Conservation (phyloP, 2,113 vertebrate genomes). For the Gnathonemus longibarbis region DNA sequence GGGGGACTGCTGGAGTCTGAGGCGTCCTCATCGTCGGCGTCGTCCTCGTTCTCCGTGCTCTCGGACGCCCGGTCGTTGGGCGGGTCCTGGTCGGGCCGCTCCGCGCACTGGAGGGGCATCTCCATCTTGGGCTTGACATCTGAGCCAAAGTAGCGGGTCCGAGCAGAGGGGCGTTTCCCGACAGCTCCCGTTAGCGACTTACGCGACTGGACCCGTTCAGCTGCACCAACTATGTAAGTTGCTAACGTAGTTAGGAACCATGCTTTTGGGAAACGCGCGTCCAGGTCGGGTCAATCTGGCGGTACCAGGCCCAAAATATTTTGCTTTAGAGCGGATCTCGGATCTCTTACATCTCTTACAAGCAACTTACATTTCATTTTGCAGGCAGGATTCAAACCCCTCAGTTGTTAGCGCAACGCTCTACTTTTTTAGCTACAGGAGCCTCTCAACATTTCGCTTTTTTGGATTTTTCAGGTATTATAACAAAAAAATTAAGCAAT, state of each 20-base stretch:
- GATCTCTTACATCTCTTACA: not conserved
- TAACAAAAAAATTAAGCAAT: not conserved
- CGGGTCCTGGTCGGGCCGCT: constrained; percentile 69
- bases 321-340: not conserved
- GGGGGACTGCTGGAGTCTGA: constrained; percentile 90
- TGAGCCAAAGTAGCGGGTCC: constrained; percentile 26
- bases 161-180: not conserved
- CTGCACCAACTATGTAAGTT: not conserved
- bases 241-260: not conserved
- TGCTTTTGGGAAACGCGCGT: not conserved
- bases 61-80: constrained; percentile 67
- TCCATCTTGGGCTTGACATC: constrained; percentile 85
- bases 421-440: not conserved
- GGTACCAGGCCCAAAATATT: not conserved
- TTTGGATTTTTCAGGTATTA: not conserved
- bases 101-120: constrained; percentile 64
- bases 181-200: not conserved
- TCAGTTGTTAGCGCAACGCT: not conserved
- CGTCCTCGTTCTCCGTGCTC: constrained; percentile 78
- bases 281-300: not conserved
- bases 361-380: not conserved
- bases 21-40: constrained; percentile 81
- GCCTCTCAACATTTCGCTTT: not conserved
- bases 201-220: not conserved
- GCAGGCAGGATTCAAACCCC: not conserved